These are phyloP conservation scores for Agrochola circellaris DNA, from an alignment of 2,888 invertebrate genomes.

Conservation along the genomic window DNA sequence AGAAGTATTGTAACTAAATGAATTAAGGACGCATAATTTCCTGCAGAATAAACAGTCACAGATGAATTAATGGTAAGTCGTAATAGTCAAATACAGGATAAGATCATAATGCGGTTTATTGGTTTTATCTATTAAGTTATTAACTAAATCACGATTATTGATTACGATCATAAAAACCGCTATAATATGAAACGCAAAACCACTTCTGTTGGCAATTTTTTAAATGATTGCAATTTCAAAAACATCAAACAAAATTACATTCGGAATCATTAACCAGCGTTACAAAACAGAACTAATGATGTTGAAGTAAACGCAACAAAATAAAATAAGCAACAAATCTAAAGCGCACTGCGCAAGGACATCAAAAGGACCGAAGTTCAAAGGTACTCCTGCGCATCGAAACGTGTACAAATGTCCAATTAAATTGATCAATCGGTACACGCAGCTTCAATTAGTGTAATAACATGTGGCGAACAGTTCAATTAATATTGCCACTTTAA, in stretches of 20 bases:
- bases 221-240: slow-evolving; percentile 9
- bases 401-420: slow-evolving; percentile 74
- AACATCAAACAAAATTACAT: slow-evolving; percentile 14
- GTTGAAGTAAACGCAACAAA: slow-evolving; percentile 39
- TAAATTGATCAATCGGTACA: slow-evolving; percentile 72
- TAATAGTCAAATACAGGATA: slow-evolving; percentile 19
- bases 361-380: slow-evolving; percentile 58
- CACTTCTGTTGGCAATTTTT: background rate
- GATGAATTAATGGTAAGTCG: slow-evolving; percentile 9
- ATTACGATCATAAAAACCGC: slow-evolving; percentile 16
- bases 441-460: slow-evolving; percentile 73
- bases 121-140: slow-evolving; percentile 12
- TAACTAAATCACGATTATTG: slow-evolving; percentile 35
- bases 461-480: slow-evolving; percentile 55
- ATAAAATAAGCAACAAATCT: slow-evolving; percentile 43
- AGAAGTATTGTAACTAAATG: slow-evolving; percentile 50
- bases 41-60: slow-evolving; percentile 12
- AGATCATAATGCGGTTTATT: slow-evolving; percentile 12
- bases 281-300: slow-evolving; percentile 22
- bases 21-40: slow-evolving; percentile 53
- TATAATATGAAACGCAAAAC: slow-evolving; percentile 14
- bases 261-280: slow-evolving; percentile 1
- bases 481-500: slow-evolving; percentile 66
- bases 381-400: slow-evolving; percentile 52
- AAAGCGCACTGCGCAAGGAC: slow-evolving; percentile 47